phyloP scores from a whole-genome alignment of 1,140 invertebrate species.

The Potamilus streckersoni region DNA sequence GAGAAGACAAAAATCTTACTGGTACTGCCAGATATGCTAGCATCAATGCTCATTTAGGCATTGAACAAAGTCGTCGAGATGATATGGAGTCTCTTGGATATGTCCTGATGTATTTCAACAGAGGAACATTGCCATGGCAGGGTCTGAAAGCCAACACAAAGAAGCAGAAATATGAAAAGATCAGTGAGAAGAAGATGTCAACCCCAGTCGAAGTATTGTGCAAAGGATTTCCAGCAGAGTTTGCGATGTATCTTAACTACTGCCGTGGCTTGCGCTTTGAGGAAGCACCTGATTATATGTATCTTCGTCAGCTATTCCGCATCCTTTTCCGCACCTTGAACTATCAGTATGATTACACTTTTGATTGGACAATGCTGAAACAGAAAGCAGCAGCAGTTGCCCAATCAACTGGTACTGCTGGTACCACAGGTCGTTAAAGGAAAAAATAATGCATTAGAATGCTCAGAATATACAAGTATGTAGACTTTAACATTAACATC shows the following conservation, averaged over 20 bases:
- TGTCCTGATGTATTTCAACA: constrained; percentile 95
- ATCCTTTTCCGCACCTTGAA: constrained; percentile 99
- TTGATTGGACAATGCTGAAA: constrained; percentile 99
- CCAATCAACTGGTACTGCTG: constrained; percentile 43
- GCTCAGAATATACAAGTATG: too few species aligned
- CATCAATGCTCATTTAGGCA: constrained; percentile 93
- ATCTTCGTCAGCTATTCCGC: constrained; percentile 95
- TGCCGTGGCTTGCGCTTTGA: constrained; percentile 95
- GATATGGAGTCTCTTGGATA: constrained; percentile 98
- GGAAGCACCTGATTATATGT: constrained; percentile 98
- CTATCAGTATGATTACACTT: constrained; percentile 99
- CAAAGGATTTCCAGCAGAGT: constrained; percentile 96
- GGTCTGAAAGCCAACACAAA: constrained; percentile 82
- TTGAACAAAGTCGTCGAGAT: constrained; percentile 81
- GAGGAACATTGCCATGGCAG: constrained; percentile 94
- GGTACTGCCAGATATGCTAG: constrained; percentile 94
- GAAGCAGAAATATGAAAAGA: constrained; percentile 98
- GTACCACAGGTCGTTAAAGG: constrained; percentile 45
- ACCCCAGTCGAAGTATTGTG: constrained; percentile 94
- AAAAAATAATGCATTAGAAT: background rate
- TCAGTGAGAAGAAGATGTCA: constrained; percentile 98
- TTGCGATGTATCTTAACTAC: constrained; percentile 98
- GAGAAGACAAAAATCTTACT: constrained; percentile 97
- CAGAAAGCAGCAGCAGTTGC: constrained; percentile 77
- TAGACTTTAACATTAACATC: too few species aligned